These are phyloP conservation scores for Austrofundulus limnaeus DNA, from an alignment of 2,113 vertebrate genomes.

Conservation along the genomic window DNA sequence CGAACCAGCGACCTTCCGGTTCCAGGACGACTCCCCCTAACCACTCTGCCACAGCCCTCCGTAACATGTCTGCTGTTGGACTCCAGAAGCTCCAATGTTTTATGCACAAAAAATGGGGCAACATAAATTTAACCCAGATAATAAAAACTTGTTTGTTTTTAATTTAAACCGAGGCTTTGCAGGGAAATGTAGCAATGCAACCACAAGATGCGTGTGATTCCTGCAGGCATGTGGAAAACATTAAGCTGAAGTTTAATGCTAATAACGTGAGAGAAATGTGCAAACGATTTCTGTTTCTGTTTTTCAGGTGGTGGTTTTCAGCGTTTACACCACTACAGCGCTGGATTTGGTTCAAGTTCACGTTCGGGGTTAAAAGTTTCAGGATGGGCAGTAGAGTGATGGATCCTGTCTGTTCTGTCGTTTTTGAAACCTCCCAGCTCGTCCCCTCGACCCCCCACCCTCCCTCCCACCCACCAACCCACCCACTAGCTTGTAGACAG, in stretches of 20 bases:
- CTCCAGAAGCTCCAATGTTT: constrained; percentile 22
- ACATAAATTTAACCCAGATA: constrained; percentile 25
- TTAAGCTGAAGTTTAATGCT: constrained; percentile 56
- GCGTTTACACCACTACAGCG: neutral
- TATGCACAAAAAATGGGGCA: constrained; percentile 12
- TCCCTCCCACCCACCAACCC: neutral
- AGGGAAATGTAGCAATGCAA: constrained; percentile 25
- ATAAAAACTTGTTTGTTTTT: constrained; percentile 32
- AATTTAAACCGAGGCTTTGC: neutral
- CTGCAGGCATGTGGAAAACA: constrained; percentile 66
- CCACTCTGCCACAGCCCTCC: no score
- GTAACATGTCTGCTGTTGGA: constrained; percentile 10
- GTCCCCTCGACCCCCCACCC: neutral
- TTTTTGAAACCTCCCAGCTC: constrained; percentile 11
- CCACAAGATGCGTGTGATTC: constrained; percentile 36
- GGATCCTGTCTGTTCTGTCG: constrained; percentile 12
- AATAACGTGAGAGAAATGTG: constrained; percentile 51
- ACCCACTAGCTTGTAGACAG: neutral
- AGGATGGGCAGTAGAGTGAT: constrained; percentile 18
- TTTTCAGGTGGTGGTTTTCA: neutral
- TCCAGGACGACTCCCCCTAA: no score
- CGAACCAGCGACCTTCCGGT: no score
- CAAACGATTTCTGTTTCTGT: constrained; percentile 6
- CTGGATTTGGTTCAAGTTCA: constrained; percentile 13
- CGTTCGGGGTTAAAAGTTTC: constrained; percentile 18